phyloP scores from a whole-genome alignment of 2,888 invertebrate species.

The Omphaloscelis lunosa region DNA sequence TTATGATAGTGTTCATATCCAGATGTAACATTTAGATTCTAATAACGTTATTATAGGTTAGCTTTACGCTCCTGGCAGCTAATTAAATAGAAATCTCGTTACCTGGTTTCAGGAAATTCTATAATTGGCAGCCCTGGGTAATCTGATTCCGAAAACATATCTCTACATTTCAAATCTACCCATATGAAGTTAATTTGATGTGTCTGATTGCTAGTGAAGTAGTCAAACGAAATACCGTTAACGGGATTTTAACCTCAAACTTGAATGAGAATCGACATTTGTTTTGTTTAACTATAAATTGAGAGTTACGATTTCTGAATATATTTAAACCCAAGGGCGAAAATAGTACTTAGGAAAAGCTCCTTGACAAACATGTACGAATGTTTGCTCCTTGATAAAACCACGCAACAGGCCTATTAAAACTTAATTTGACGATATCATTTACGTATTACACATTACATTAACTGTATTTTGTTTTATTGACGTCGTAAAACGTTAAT shows the following conservation, averaged over 20 bases:
- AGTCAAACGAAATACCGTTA: slow-evolving; percentile 50
- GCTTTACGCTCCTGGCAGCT: neutral
- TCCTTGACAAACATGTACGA: slow-evolving; percentile 6
- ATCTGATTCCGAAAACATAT: slow-evolving; percentile 52
- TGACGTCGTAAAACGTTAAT: slow-evolving; percentile 42
- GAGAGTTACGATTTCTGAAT: neutral
- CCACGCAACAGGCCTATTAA: slow-evolving; percentile 13
- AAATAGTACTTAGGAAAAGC: neutral
- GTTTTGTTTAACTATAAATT: slow-evolving; percentile 21
- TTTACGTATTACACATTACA: slow-evolving; percentile 23
- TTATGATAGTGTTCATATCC: slow-evolving; percentile 6
- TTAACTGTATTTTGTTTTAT: slow-evolving; percentile 34
- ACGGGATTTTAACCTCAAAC: slow-evolving; percentile 35
- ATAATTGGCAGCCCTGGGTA: slow-evolving; percentile 50
- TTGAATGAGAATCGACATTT: slow-evolving; percentile 20
- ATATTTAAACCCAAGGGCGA: neutral
- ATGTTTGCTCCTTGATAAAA: slow-evolving; percentile 21
- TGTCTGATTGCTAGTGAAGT: slow-evolving; percentile 48
- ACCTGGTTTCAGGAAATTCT: slow-evolving; percentile 18
- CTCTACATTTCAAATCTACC: slow-evolving; percentile 44
- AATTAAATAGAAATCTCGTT: slow-evolving; percentile 14
- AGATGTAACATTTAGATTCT: slow-evolving; percentile 27
- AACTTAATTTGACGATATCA: slow-evolving; percentile 42
- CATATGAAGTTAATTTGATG: slow-evolving; percentile 57
- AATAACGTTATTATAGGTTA: neutral